Evolutionary conservation across 2,797 vertebrate genomes (phyloP).

Genomic region (Luscinia megarhynchos): DNA sequence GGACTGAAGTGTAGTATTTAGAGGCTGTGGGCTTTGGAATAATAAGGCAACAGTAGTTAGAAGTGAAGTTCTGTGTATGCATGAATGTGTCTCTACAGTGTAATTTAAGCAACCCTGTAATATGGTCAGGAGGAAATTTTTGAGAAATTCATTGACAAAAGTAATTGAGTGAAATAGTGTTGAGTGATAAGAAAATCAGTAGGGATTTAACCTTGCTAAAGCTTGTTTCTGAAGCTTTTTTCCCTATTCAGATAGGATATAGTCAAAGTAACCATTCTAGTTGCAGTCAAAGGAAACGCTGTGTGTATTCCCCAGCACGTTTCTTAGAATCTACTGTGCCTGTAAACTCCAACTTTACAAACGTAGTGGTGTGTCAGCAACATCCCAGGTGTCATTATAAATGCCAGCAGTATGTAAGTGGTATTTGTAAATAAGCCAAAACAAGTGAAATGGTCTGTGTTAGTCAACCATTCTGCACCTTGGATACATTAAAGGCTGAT

Average conservation of each 20-base stretch:
- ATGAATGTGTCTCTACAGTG: background rate
- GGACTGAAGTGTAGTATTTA: slow-evolving; percentile 43
- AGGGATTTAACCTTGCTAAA: background rate
- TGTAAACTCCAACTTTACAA: slow-evolving; percentile 20
- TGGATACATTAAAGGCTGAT: slow-evolving; percentile 3
- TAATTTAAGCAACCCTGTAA: background rate
- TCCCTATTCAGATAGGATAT: background rate
- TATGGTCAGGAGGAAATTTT: background rate
- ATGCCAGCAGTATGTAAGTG: slow-evolving; percentile 53
- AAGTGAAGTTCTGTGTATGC: background rate
- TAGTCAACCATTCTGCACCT: slow-evolving; percentile 48
- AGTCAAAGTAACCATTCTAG: slow-evolving; percentile 1
- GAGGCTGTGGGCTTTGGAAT: slow-evolving; percentile 31
- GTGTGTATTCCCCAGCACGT: background rate
- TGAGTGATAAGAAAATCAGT: background rate
- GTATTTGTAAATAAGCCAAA: slow-evolving; percentile 56
- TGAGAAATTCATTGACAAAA: background rate
- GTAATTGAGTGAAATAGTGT: background rate
- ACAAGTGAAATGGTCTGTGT: slow-evolving; percentile 29
- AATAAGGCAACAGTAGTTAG: background rate
- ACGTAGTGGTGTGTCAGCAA: slow-evolving; percentile 53
- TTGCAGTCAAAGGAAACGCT: slow-evolving; percentile 2
- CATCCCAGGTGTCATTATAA: slow-evolving; percentile 63
- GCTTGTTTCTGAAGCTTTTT: slow-evolving; percentile 17
- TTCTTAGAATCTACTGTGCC: slow-evolving; percentile 11